These are phyloP conservation scores for Hyperopisus bebe DNA, from an alignment of 2,113 vertebrate species.

Conservation along the genomic window DNA sequence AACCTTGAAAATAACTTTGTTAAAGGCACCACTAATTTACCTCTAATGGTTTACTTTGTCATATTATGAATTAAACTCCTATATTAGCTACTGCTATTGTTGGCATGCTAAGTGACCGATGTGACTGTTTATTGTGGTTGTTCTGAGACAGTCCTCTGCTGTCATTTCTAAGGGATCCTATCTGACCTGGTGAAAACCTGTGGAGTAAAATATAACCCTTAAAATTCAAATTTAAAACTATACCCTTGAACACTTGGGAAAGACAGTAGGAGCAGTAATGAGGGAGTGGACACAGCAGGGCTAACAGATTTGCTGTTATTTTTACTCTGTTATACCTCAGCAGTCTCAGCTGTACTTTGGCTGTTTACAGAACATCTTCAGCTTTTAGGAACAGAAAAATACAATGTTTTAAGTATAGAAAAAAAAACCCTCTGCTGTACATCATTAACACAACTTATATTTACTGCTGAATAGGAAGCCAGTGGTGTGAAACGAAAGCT, in stretches of 20 bases:
- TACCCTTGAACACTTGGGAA: background rate
- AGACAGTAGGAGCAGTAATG: background rate
- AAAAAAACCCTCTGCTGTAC: background rate
- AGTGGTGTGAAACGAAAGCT: background rate
- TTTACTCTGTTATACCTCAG: background rate
- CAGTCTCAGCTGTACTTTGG: background rate
- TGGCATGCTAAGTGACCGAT: background rate
- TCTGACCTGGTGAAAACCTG: background rate
- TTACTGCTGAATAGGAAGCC: background rate
- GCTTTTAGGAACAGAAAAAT: background rate
- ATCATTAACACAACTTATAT: background rate
- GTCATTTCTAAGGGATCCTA: background rate
- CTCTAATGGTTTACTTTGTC: background rate
- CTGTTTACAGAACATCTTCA: background rate
- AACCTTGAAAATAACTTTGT: background rate
- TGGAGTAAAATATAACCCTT: background rate
- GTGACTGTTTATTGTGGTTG: background rate
- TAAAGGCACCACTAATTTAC: background rate
- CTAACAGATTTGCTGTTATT: conserved; percentile 10
- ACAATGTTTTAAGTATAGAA: background rate
- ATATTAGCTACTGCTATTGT: background rate
- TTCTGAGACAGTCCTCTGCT: background rate
- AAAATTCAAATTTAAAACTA: background rate
- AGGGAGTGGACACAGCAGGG: background rate
- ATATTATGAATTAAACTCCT: background rate